Conservation (phyloP, 1,140 invertebrate species). For the Aphaenogaster rudis region DNA sequence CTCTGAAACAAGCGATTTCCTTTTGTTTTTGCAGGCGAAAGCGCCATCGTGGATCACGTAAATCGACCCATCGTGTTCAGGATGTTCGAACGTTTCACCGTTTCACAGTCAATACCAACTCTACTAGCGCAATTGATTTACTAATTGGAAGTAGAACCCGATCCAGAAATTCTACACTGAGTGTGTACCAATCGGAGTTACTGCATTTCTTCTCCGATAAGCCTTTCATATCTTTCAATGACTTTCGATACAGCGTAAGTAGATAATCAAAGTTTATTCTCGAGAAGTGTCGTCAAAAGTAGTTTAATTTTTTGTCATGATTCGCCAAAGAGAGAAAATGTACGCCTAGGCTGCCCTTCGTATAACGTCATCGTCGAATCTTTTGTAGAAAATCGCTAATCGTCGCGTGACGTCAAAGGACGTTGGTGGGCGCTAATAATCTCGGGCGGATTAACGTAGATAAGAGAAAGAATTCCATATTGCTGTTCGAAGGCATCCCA, state of each 20-base stretch:
- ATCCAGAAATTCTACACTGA: constrained; percentile 7
- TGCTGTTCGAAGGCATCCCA: not conserved
- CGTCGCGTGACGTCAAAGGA: not conserved
- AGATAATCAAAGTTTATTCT: not conserved
- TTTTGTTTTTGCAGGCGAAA: not conserved
- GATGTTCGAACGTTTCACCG: not conserved
- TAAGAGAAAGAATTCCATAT: not conserved
- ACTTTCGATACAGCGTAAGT: not conserved
- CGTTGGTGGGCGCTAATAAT: not conserved
- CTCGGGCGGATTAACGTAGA: not conserved
- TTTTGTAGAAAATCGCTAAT: not conserved
- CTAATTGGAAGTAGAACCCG: not conserved
- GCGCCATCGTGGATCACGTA: not conserved
- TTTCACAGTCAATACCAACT: not conserved
- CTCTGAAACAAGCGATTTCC: not conserved
- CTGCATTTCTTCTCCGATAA: not conserved
- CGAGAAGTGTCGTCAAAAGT: not conserved
- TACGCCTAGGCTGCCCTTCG: not conserved
- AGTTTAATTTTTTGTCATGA: not conserved
- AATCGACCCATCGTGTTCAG: not conserved
- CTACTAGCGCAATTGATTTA: not conserved
- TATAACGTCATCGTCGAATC: not conserved
- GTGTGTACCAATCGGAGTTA: not conserved
- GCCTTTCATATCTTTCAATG: not conserved
- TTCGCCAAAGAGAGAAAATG: not conserved